Evolutionary conservation across 1,140 invertebrate genomes (phyloP).

Genomic region (Caenorhabditis inopinata): DNA sequence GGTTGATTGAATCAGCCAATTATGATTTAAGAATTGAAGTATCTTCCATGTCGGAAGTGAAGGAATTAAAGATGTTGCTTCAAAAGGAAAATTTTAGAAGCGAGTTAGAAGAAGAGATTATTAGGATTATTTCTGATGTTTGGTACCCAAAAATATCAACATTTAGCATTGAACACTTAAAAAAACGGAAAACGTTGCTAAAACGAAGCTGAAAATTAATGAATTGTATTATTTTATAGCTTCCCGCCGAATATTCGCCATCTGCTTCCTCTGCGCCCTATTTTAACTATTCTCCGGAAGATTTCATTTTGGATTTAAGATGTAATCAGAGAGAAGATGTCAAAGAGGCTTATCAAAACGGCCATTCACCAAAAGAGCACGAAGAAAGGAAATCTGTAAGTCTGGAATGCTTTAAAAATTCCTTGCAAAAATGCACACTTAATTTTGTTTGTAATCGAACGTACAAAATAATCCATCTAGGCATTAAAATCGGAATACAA

Average conservation of each 20-base stretch:
- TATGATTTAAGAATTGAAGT: too few relatives aligned
- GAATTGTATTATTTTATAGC: conserved; percentile 31
- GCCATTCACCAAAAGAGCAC: background rate
- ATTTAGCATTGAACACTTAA: conserved; percentile 10
- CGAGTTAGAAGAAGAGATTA: background rate
- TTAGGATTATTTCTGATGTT: conserved; percentile 1
- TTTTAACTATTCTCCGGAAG: conserved; percentile 31
- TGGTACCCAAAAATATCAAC: background rate
- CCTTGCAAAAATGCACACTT: too few relatives aligned
- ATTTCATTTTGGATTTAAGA: conserved; percentile 44
- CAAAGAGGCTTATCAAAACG: background rate
- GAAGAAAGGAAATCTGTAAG: background rate
- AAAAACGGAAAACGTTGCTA: background rate
- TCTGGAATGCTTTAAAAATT: background rate
- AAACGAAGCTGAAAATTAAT: background rate
- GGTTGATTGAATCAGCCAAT: too few relatives aligned
- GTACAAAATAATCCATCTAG: too few relatives aligned
- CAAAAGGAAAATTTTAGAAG: too few relatives aligned
- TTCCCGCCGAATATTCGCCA: conserved; percentile 42
- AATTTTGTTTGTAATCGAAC: too few relatives aligned
- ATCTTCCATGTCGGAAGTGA: too few relatives aligned
- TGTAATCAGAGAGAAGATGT: background rate
- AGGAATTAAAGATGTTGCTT: too few relatives aligned
- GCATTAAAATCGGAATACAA: too few relatives aligned
- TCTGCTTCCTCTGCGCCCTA: conserved; percentile 27